These are phyloP conservation scores for Conus canariensis DNA, from an alignment of 2,888 invertebrate genomes.

Conservation along the genomic window DNA sequence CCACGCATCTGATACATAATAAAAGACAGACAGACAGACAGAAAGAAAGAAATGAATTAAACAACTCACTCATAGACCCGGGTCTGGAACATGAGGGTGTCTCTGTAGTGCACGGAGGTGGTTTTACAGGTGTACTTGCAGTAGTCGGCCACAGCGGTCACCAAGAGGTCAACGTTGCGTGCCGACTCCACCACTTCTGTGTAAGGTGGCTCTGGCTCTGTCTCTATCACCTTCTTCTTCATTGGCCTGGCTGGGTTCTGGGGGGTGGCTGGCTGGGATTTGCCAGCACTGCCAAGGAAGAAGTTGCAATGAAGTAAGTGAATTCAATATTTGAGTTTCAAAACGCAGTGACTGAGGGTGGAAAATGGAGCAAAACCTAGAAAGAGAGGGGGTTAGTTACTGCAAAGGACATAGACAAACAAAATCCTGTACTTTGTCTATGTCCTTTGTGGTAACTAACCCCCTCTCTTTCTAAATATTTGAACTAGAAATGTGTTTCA, in stretches of 20 bases:
- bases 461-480: too few species aligned
- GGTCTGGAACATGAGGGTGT: constrained; percentile 79
- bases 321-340: too few species aligned
- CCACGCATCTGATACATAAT: too few species aligned
- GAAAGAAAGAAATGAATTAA: neutral
- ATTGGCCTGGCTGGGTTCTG: constrained; percentile 61
- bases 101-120: constrained; percentile 74
- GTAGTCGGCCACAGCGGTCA: constrained; percentile 75
- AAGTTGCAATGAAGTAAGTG: neutral
- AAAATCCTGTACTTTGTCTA: too few species aligned
- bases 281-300: constrained; percentile 44
- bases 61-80: constrained; percentile 76
- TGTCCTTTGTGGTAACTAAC: too few species aligned
- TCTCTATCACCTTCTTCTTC: constrained; percentile 78
- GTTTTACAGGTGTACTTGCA: constrained; percentile 74
- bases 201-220: constrained; percentile 76
- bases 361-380: too few species aligned
- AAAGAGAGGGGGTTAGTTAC: too few species aligned
- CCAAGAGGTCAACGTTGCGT: constrained; percentile 73
- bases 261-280: constrained; percentile 53
- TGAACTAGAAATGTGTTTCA: too few species aligned
- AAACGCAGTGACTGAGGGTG: too few species aligned
- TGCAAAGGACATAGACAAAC: too few species aligned
- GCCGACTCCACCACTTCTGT: constrained; percentile 72
- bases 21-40: neutral